Conservation (phyloP, 2,888 invertebrate species). For the Hipparchia sbordonii region DNA sequence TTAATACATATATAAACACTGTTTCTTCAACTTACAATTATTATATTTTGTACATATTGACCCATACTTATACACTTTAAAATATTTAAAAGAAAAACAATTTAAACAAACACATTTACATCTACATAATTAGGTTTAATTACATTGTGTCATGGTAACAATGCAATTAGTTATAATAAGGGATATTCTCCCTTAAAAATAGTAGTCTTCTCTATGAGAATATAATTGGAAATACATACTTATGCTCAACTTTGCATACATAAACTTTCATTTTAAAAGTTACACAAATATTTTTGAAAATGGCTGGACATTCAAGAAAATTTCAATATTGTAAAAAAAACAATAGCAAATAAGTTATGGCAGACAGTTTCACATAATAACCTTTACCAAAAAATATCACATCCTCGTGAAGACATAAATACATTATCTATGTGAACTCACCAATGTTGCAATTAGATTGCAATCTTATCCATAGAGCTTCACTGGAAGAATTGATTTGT, state of each 20-base stretch:
- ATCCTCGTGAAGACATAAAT: conserved; percentile 29
- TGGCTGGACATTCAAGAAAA: conserved; percentile 5
- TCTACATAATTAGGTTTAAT: neutral
- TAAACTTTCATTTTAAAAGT: neutral
- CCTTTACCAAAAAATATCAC: conserved; percentile 34
- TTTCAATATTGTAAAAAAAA: neutral
- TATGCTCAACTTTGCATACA: neutral
- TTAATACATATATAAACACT: conserved; percentile 16
- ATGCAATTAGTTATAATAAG: neutral
- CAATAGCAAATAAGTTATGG: neutral
- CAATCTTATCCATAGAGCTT: conserved; percentile 3
- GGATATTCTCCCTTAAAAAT: neutral
- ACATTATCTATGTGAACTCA: conserved; percentile 21
- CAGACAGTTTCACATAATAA: conserved; percentile 22
- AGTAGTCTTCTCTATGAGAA: neutral
- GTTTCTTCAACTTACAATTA: conserved; percentile 15
- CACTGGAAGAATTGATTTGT: conserved; percentile 20
- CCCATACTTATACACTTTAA: conserved; percentile 29
- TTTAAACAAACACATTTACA: neutral
- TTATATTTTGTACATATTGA: conserved; percentile 37
- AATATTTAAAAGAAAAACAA: neutral
- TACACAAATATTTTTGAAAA: neutral
- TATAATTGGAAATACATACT: neutral
- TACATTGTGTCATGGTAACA: conserved; percentile 7
- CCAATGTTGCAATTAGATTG: conserved; percentile 32